A percentile compares a stretch with the other conserved stretches of the same genome.
Evolutionary conservation across 2,797 vertebrate species (phyloP).

Genomic region (Microchirus variegatus): DNA sequence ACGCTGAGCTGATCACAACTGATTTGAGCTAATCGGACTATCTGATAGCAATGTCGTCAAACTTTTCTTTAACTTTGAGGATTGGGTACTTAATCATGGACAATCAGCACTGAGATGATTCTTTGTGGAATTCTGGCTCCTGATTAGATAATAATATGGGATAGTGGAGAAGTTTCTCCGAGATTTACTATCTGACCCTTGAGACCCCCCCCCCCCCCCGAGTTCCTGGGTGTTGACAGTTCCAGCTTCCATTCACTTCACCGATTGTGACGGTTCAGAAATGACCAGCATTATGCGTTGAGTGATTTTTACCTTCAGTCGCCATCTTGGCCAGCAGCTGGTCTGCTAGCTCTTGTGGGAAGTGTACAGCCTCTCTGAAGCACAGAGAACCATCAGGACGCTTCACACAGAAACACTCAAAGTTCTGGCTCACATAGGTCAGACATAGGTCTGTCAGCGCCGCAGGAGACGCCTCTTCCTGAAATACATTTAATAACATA

Average conservation of each 20-base stretch:
- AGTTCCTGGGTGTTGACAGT: no score
- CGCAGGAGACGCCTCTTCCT: conserved; percentile 94
- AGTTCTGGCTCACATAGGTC: conserved; percentile 90
- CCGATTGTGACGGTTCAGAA: neutral
- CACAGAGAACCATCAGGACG: conserved; percentile 92
- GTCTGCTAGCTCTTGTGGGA: conserved; percentile 97
- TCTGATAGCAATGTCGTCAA: no score
- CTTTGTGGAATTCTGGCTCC: no score
- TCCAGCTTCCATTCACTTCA: no score
- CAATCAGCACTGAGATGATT: no score
- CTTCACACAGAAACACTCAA: conserved; percentile 93
- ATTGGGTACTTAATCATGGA: no score
- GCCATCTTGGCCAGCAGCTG: conserved; percentile 96
- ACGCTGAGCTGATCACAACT: neutral
- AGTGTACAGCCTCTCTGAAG: conserved; percentile 93
- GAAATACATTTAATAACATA: conserved; percentile 14
- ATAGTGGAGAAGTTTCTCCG: no score
- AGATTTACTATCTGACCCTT: no score
- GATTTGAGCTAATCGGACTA: neutral
- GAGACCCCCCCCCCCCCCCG: no score
- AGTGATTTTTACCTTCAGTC: conserved; percentile 86
- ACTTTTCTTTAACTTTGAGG: neutral
- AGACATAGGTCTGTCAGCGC: conserved; percentile 94
- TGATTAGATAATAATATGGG: no score
- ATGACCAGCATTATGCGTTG: neutral